phyloP scores from a whole-genome alignment of 2,113 vertebrate genomes.

The Aegypius monachus region DNA sequence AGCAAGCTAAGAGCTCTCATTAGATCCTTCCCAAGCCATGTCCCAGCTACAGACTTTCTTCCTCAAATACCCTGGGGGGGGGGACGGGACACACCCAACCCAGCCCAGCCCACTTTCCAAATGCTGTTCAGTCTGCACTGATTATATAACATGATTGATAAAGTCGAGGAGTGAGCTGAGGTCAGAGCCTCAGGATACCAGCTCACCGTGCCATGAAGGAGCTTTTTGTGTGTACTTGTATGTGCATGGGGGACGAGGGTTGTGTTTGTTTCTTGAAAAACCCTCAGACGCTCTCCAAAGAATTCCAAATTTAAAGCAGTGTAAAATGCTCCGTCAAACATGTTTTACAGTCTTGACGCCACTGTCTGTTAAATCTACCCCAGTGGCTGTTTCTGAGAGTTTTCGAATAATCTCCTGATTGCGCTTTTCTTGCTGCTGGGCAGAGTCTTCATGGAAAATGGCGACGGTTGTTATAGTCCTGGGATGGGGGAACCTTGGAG shows the following conservation, averaged over 20 bases:
- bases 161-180: constrained; percentile 35
- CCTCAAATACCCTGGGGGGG: not conserved
- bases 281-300: constrained; percentile 16
- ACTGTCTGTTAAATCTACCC: constrained; percentile 17
- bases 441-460: not conserved
- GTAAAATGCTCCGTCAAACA: constrained; percentile 63
- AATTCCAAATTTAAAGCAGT: constrained; percentile 42
- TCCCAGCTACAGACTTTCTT: not conserved
- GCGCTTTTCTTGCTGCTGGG: constrained; percentile 3
- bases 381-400: not conserved
- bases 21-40: not conserved
- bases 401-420: constrained; percentile 31
- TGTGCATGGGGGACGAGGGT: not conserved
- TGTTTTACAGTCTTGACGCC: constrained; percentile 37
- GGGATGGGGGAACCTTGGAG: not conserved
- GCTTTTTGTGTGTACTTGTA: not conserved
- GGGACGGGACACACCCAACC: too few relatives aligned
- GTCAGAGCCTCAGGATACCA: not conserved
- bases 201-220: not conserved
- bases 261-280: constrained; percentile 38
- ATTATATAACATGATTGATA: not conserved
- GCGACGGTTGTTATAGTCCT: constrained; percentile 3
- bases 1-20: not conserved
- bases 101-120: not conserved
- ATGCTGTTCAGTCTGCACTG: not conserved